A percentile compares a stretch with the other conserved stretches of the same genome.
Evolutionary conservation across 2,888 invertebrate species (phyloP).

Genomic region (Dryomyza anilis): DNA sequence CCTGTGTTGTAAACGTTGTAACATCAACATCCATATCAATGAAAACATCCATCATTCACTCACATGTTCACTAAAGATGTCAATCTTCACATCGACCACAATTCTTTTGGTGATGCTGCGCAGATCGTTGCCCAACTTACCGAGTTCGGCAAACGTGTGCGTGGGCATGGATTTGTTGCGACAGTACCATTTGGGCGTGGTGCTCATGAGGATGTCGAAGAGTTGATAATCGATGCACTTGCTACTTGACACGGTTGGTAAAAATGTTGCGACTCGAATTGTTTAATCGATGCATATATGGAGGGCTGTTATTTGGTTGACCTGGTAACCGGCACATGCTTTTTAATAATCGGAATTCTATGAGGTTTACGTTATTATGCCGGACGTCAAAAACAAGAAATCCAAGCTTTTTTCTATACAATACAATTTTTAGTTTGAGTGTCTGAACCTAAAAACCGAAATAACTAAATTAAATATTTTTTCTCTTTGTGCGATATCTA

Average conservation of each 20-base stretch:
- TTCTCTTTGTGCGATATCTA: too few relatives aligned
- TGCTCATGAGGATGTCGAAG: too few relatives aligned
- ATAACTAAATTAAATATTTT: too few relatives aligned
- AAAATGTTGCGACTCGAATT: neutral
- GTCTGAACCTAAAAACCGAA: too few relatives aligned
- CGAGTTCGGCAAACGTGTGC: constrained; percentile 54
- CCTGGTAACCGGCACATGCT: constrained; percentile 15
- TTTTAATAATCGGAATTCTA: too few relatives aligned
- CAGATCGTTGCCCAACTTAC: constrained; percentile 53
- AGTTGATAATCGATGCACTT: too few relatives aligned
- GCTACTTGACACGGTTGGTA: too few relatives aligned
- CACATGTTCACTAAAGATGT: constrained; percentile 57
- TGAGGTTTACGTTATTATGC: too few relatives aligned
- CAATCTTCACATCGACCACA: constrained; percentile 56
- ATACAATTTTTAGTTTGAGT: too few relatives aligned
- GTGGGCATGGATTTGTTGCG: constrained; percentile 54
- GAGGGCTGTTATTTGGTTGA: neutral
- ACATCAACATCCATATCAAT: neutral
- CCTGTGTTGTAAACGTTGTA: constrained; percentile 37
- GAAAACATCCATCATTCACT: constrained; percentile 30
- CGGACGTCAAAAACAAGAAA: too few relatives aligned
- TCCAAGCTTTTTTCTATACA: too few relatives aligned
- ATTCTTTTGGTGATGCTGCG: constrained; percentile 55
- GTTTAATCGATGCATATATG: constrained; percentile 34
- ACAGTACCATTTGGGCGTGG: constrained; percentile 57